These are phyloP conservation scores for Oreochromis tanganicae DNA, from an alignment of 2,113 vertebrate genomes.

Conservation along the genomic window DNA sequence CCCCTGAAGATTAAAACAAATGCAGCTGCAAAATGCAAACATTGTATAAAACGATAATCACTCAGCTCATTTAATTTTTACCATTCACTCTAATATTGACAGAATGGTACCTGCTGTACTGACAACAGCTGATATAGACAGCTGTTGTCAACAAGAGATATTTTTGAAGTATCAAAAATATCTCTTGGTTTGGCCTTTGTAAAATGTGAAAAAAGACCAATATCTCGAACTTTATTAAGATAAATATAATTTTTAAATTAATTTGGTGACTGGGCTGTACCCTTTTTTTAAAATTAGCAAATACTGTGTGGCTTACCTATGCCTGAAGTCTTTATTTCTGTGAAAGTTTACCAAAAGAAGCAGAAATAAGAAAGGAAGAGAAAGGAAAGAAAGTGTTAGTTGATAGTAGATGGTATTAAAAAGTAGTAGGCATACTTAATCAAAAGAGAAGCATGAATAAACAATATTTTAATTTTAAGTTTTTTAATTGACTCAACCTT, in stretches of 20 bases:
- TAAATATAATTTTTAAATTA: neutral
- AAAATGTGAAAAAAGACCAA: neutral
- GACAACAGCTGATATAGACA: neutral
- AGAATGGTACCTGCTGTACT: neutral
- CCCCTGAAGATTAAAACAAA: neutral
- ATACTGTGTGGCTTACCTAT: slow-evolving; percentile 87
- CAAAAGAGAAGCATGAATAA: neutral
- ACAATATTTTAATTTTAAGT: neutral
- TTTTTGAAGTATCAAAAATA: neutral
- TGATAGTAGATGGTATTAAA: slow-evolving; percentile 41
- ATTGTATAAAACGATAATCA: neutral
- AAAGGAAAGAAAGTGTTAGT: slow-evolving; percentile 50
- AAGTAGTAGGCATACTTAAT: slow-evolving; percentile 23
- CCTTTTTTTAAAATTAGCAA: neutral
- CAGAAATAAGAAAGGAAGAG: slow-evolving; percentile 34
- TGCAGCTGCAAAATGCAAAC: neutral
- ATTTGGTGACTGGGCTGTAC: neutral
- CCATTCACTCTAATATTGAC: neutral
- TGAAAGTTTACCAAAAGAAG: slow-evolving; percentile 80
- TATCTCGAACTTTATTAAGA: neutral
- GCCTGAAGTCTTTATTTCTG: slow-evolving; percentile 99
- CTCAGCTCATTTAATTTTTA: neutral
- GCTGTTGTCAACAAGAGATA: neutral
- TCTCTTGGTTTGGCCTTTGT: neutral
- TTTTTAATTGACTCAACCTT: neutral